Evolutionary conservation across 1,140 invertebrate genomes (phyloP), one percentile per base, ranked within the genome.

Genomic region (Lethrus apterus): DNA sequence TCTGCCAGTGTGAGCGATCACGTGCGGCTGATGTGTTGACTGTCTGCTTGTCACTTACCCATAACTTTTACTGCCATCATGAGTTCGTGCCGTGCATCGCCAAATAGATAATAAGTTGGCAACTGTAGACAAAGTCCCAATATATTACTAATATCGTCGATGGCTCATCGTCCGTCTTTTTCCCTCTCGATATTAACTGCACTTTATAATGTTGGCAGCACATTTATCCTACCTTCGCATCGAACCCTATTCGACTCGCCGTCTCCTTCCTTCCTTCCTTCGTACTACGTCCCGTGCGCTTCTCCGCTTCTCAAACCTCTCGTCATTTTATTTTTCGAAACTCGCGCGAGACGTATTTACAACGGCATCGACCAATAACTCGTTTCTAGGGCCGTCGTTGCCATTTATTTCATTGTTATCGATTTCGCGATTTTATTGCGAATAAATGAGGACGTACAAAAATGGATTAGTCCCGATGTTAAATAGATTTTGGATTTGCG

Each of bases 91-190:
- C 26, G 38, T 42, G 51, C 46, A 53, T 53, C 17, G 35, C 30
- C 46, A 46, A 53, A 49, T 34, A 49, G 46, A 49, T 53, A 53
- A 53, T 53, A 53, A 53, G 46, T 53, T 53, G 47, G 51, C 42
- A 53, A 50, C 36, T 48, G 50, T 36, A 52, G 50, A 52, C 50
- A 43, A 31, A 45, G 19, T 48, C 46, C 20, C 46, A 36, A 52
- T 52, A 48, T 52, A 52, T 52, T 52, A 52, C 50, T 52, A 48
- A 52, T 52, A 52, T 44, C 46, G 40, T 18, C 38, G 24, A 52
- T 52, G 44, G 48, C 42, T 52, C 50, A 48, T 26, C n/a, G 32
- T 5, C 36, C n/a, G 4, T 40, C 18, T n/a, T 23, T 20, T 40
- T 31, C 19, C 31, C 26, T 11, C 24, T 40, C 43, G 43, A 24